Conservation (phyloP, 2,888 invertebrate species). For the Euclidia mi region DNA sequence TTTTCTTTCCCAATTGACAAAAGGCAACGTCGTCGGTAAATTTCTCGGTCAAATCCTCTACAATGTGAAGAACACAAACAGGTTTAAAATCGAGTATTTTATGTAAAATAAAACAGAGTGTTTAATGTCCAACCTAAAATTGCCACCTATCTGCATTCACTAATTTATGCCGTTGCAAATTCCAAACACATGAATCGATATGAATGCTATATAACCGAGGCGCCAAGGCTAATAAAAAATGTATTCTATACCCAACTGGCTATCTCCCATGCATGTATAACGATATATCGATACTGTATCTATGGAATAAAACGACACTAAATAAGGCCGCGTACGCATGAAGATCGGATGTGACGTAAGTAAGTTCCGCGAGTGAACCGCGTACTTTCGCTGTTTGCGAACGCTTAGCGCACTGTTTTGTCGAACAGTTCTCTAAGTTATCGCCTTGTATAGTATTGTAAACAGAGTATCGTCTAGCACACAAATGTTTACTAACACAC, state of each 20-base stretch:
- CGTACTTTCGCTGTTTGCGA: slow-evolving; percentile 69
- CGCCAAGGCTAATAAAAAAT: slow-evolving; percentile 41
- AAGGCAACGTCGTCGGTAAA: no score
- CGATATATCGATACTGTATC: slow-evolving; percentile 41
- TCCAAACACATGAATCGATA: slow-evolving; percentile 29
- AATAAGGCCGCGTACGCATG: slow-evolving; percentile 57
- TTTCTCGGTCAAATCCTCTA: no score
- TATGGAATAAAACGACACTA: slow-evolving; percentile 55
- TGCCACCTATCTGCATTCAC: not conserved
- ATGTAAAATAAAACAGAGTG: not conserved
- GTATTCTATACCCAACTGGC: slow-evolving; percentile 25
- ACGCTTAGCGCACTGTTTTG: slow-evolving; percentile 30
- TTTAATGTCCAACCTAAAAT: not conserved
- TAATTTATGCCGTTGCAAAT: slow-evolving; percentile 26
- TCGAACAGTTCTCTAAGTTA: slow-evolving; percentile 53
- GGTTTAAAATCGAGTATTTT: not conserved
- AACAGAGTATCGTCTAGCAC: slow-evolving; percentile 44
- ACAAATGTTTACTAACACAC: slow-evolving; percentile 48
- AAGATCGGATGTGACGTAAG: slow-evolving; percentile 67
- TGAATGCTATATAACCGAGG: slow-evolving; percentile 20
- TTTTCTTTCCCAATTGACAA: no score
- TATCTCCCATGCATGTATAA: slow-evolving; percentile 46
- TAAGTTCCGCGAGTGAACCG: slow-evolving; percentile 66
- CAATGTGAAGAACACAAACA: no score
- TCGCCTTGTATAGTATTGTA: slow-evolving; percentile 58